phyloP scores from a whole-genome alignment of 2,113 vertebrate genomes.

The Uria lomvia region DNA sequence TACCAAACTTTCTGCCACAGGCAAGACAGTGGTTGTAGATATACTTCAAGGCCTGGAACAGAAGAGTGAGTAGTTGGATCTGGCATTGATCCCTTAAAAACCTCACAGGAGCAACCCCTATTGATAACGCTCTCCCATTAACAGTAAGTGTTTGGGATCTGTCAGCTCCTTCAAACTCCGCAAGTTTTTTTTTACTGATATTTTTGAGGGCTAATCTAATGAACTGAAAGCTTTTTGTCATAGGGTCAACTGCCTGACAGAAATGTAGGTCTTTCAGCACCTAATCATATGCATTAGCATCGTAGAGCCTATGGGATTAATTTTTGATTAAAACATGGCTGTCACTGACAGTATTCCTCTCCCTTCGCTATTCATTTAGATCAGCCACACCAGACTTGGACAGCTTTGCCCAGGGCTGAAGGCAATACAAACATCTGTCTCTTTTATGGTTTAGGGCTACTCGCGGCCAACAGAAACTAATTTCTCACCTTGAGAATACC shows the following conservation, averaged over 20 bases:
- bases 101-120: not conserved
- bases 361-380: not conserved
- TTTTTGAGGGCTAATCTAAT: not conserved
- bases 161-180: not conserved
- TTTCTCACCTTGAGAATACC: not conserved
- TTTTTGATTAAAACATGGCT: not conserved
- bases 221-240: not conserved
- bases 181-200: not conserved
- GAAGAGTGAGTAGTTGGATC: not conserved
- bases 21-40: not conserved
- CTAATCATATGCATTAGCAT: not conserved
- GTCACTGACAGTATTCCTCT: not conserved
- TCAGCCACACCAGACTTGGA: not conserved
- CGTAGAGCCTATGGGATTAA: not conserved
- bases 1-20: not conserved
- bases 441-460: not conserved
- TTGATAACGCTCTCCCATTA: not conserved
- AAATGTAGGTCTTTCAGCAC: not conserved
- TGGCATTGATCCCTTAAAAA: not conserved
- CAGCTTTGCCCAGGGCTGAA: not conserved
- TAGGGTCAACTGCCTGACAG: not conserved
- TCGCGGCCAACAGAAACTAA: not conserved
- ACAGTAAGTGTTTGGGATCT: not conserved
- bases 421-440: not conserved
- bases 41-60: not conserved